These are phyloP conservation scores for Calliopum simillimum DNA, from an alignment of 2,888 invertebrate genomes.

Conservation along the genomic window DNA sequence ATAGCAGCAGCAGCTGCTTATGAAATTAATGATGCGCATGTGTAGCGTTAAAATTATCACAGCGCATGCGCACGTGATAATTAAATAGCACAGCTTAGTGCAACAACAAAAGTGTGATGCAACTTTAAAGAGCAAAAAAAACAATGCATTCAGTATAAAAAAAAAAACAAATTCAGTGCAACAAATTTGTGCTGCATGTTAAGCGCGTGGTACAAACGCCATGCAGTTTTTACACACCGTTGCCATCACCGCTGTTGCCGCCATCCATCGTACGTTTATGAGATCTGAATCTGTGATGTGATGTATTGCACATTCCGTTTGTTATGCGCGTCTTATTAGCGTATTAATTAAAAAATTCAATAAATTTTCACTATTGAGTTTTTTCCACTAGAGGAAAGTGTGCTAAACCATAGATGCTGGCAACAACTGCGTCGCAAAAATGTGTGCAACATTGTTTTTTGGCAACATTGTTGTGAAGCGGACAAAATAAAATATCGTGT, in stretches of 20 bases:
- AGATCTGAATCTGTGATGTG: not conserved
- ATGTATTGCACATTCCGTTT: too few species aligned
- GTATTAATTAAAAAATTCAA: slow-evolving; percentile 18
- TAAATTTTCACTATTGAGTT: not conserved
- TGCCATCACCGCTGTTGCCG: not conserved
- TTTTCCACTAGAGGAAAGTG: too few species aligned
- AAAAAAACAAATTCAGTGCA: slow-evolving; percentile 15
- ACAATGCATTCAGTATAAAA: slow-evolving; percentile 14
- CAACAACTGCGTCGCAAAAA: too few species aligned
- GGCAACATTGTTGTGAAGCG: too few species aligned
- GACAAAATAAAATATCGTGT: too few species aligned
- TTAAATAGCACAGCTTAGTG: slow-evolving; percentile 30
- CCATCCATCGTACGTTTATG: not conserved
- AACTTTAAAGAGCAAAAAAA: slow-evolving; percentile 9
- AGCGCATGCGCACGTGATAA: slow-evolving; percentile 28
- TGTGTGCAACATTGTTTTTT: too few species aligned
- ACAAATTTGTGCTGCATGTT: slow-evolving; percentile 55
- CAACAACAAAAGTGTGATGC: slow-evolving; percentile 26
- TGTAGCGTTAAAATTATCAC: not conserved
- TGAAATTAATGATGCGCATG: slow-evolving; percentile 24
- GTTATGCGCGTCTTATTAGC: too few species aligned
- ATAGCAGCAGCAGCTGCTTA: not conserved
- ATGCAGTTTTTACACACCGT: not conserved
- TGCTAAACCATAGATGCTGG: too few species aligned
- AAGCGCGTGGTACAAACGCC: slow-evolving; percentile 52